Base-by-base conservation (phyloP, 2,797 vertebrate genomes). In the Agapornis canus region DNA sequence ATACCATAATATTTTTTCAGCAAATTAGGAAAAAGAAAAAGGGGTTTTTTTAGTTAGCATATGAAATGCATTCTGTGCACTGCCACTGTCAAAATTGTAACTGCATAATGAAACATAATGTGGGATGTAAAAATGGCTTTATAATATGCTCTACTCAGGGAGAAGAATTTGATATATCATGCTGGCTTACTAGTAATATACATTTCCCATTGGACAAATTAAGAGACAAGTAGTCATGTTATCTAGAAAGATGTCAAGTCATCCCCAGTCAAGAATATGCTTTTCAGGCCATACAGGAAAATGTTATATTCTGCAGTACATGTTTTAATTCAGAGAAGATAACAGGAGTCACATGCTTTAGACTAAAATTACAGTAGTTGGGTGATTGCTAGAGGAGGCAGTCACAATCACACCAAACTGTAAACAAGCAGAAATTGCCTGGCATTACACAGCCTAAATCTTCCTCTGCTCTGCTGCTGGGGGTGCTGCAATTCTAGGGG, bases 21-120 rank as follows among this genome's bases (percentile, higher is more conserved):
- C 73, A 96, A 90, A 84, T 95, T 82, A 92, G 32, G 49, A 60
- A 76, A 82, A 54, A 86, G 82, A 78, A 69, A 78, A 71, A 63
- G 16, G 40, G 11, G 16, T 93, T 91, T 72, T 1, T 87, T 92
- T 93, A 93, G 52, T 95, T 95, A 92, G 89, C 93, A 95, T 94
- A 94, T 69, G 84, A 95, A 94, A 92, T 85, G 66, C 56, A 91
- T 94, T 95, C 92, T 89, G 92, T 86, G 68, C 80, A 42, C 61
- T 81, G 65, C 61, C 89, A n/a, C 90, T 93, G 93, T 95, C 93
- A 95, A 88, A 95, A 93, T 83, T 87, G 42, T 89, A 91, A 95
- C 93, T 94, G 94, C 89, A 92, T 95, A 96, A 96, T 94, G 82
- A 85, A 95, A 93, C 87, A 78, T 81, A 82, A 95, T 95, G 93